A percentile compares a stretch with the other conserved stretches of the same genome.
These are phyloP conservation scores for Panthera uncia DNA, from an alignment of 2,113 vertebrate species.

Conservation along the genomic window DNA sequence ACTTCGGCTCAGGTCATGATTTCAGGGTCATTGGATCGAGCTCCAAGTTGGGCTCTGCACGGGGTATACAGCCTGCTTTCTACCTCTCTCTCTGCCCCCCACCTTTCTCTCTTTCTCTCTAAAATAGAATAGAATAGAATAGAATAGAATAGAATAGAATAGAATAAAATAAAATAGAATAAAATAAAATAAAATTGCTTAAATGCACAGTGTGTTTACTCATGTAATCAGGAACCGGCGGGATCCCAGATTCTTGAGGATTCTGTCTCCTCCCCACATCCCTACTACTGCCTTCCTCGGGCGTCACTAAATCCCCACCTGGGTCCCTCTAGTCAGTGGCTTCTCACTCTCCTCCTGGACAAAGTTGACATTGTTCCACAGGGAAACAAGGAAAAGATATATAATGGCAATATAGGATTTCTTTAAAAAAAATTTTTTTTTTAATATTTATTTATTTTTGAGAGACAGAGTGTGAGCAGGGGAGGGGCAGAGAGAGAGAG, in stretches of 20 bases:
- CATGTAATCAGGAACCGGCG: background rate
- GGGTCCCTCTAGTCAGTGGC: background rate
- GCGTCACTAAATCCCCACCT: background rate
- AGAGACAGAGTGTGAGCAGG: too few species aligned
- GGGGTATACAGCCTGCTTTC: background rate
- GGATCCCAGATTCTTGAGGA: background rate
- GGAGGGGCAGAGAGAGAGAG: too few species aligned
- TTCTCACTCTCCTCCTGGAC: background rate
- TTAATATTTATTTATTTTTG: too few species aligned
- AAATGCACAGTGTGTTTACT: background rate
- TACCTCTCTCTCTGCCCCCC: background rate
- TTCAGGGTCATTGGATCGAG: background rate
- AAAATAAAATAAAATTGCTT: background rate
- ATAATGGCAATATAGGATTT: background rate
- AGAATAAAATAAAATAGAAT: too few species aligned
- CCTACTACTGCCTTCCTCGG: background rate
- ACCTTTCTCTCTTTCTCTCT: background rate
- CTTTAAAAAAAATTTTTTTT: background rate
- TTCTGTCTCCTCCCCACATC: background rate
- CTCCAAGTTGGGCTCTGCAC: background rate
- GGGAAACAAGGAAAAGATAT: background rate
- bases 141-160: background rate
- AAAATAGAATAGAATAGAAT: too few species aligned
- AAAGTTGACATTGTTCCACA: background rate
- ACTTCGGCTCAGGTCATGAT: background rate